Evolutionary conservation across 2,113 vertebrate genomes (phyloP).

Genomic region (Aptenodytes forsteri): DNA sequence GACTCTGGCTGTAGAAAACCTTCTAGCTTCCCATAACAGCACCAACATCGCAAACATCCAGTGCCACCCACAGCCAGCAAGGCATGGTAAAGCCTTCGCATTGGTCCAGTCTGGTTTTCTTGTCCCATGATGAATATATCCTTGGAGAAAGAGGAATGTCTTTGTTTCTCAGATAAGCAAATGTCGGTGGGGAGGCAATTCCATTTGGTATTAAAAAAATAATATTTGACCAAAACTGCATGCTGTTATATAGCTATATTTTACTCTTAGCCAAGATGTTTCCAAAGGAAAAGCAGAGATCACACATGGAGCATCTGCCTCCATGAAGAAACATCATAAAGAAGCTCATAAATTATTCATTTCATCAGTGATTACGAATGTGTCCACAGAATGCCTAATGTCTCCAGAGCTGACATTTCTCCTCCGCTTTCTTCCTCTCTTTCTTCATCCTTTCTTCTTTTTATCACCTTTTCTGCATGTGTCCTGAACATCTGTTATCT

Average conservation of each 20-base stretch:
- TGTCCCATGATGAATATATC: not conserved
- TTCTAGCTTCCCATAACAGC: not conserved
- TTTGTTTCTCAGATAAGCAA: not conserved
- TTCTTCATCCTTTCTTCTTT: not conserved
- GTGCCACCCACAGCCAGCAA: not conserved
- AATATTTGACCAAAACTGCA: not conserved
- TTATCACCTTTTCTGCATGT: not conserved
- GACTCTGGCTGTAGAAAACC: not conserved
- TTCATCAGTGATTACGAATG: not conserved
- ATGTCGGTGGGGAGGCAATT: not conserved
- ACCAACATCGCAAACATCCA: not conserved
- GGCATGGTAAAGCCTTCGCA: not conserved
- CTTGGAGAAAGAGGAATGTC: not conserved
- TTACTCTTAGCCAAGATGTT: not conserved
- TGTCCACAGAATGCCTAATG: not conserved
- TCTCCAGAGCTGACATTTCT: not conserved
- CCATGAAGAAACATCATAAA: not conserved
- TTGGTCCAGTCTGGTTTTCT: not conserved
- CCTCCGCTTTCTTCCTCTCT: not conserved
- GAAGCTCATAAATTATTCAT: not conserved
- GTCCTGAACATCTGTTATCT: not conserved
- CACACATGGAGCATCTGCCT: not conserved
- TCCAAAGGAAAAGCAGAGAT: not conserved
- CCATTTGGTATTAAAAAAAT: not conserved
- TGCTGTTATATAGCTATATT: not conserved